Evolutionary conservation across 2,888 invertebrate species (phyloP), one percentile per base, ranked within the genome.

Genomic region (Eristalis intricaria): DNA sequence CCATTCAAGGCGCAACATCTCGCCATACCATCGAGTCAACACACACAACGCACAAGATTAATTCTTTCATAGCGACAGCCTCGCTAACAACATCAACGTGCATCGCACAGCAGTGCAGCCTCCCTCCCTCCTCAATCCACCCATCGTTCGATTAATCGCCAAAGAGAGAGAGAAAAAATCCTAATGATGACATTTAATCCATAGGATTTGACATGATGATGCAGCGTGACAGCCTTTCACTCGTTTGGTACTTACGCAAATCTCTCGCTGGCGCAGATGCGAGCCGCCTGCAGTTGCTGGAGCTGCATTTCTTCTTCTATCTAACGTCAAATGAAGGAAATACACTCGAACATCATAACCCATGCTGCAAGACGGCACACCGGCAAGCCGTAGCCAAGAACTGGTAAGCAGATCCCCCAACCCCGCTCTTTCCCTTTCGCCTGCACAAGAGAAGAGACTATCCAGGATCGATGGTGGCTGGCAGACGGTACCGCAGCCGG

Each of bases 101-200:
- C 19, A 63, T n/a, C 32, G 5, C 32, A 65, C 22, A 56, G 43
- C 58, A 73, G 38, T 80, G 61, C 69, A 29, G 43, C 23, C 23
- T n/a, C 43, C 56, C 29, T 50, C 40, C 35, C 11, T 35, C 29
- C 68, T 19, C n/a, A n/a, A n/a, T n/a, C n/a, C n/a, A n/a, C 22
- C 56, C 56, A 22, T 22, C 61, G n/a, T 2, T 43, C 43, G 43
- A 74, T 83, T 78, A 82, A 86, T 86, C 82, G 3, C 26, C n/a
- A n/a, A 3, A 19, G 5, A 15, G 43, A 15, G 43, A 19, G 10
- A 19, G 23, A 86, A 75, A 68, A 68, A 69, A 76, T 86, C 71
- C 64, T 79, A 86, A 83, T 86, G 83, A 86, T 87, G 87, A 87
- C 87, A 87, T 80, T 75, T 80, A 84, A 87, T 87, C 84, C 87